Evolutionary conservation across 2,113 vertebrate genomes (phyloP).

Genomic region (Eublepharis macularius): DNA sequence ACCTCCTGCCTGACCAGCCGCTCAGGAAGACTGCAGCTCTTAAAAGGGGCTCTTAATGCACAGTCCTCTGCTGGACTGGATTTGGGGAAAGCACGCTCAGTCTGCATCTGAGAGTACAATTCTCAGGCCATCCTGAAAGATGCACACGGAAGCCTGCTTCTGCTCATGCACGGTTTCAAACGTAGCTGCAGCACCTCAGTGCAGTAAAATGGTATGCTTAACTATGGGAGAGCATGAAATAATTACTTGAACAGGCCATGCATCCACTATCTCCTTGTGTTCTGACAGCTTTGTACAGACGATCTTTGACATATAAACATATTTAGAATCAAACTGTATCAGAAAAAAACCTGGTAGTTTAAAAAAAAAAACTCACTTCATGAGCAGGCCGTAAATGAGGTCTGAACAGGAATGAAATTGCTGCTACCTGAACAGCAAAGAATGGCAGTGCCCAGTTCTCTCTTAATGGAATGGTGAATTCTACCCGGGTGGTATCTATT

Average conservation of each 20-base stretch:
- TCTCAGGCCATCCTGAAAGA: too few relatives aligned
- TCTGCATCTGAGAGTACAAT: not conserved
- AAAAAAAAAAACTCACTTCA: constrained; percentile 77
- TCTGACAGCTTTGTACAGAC: not conserved
- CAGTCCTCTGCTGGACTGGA: not conserved
- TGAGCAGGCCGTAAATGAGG: constrained; percentile 79
- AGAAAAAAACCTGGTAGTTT: not conserved
- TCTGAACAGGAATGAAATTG: constrained; percentile 88
- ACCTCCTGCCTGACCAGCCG: not conserved
- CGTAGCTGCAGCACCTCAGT: not conserved
- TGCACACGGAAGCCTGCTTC: too few relatives aligned
- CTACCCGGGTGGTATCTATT: constrained; percentile 93
- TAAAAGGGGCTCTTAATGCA: not conserved
- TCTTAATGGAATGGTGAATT: constrained; percentile 96
- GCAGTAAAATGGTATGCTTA: not conserved
- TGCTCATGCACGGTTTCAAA: not conserved
- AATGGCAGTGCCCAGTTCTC: constrained; percentile 98
- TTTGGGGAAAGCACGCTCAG: not conserved
- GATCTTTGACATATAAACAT: not conserved
- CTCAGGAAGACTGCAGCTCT: not conserved
- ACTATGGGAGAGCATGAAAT: not conserved
- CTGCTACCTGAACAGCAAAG: constrained; percentile 89
- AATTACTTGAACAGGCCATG: not conserved
- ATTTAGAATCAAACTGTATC: not conserved
- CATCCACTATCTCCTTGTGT: not conserved